Base-by-base conservation (phyloP, 2,113 vertebrate genomes). In the Mystacornis crossleyi region DNA sequence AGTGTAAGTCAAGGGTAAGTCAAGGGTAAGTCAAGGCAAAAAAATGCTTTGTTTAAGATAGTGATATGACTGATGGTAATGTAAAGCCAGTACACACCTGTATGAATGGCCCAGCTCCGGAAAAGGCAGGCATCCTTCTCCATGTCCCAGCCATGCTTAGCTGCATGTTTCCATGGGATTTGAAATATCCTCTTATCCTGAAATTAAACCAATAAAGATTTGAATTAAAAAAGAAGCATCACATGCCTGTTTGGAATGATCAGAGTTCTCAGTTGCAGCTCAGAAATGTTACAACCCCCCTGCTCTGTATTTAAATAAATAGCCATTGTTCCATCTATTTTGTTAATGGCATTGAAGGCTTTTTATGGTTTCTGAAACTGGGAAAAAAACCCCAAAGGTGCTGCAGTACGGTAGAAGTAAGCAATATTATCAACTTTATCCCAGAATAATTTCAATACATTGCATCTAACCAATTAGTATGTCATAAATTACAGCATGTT, bases 151-250 rank as follows among this genome's bases (percentile, higher is more conserved):
- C 99, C 99, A 0, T 99, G 99, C 40, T 99, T 99, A 38, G 99
- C 99, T 6, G 99, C 99, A 0, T 99, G 99, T 64, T 99, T 99
- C 99, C 99, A 99, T 0, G 99, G 99, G 84, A 99, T 99, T 31
- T 99, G 98, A 95, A 99, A 99, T 75, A 98, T 98, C 65, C 92
- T 98, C 93, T 98, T 98, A 2, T 99, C 99, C 99, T 99, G 92
- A 69, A 96, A 48, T 89, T 50, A 75, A 92, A 91, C 34, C 79
- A 95, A n/a, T 1, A 86, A 8, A 89, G 36, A 70, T 33, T 5
- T 33, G 16, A 86, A 42, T 92, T 73, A 3, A 40, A n/a, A 25
- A 61, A 67, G 16, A 19, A 51, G 45, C 17, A 14, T 38, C 40
- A 8, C 5, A 0, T 9, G 33, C 24, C 18, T 31, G 14, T 61